Evolutionary conservation across 1,140 invertebrate species (phyloP), one percentile per base, ranked within the genome.

Genomic region (Ptiloglossa arizonensis): DNA sequence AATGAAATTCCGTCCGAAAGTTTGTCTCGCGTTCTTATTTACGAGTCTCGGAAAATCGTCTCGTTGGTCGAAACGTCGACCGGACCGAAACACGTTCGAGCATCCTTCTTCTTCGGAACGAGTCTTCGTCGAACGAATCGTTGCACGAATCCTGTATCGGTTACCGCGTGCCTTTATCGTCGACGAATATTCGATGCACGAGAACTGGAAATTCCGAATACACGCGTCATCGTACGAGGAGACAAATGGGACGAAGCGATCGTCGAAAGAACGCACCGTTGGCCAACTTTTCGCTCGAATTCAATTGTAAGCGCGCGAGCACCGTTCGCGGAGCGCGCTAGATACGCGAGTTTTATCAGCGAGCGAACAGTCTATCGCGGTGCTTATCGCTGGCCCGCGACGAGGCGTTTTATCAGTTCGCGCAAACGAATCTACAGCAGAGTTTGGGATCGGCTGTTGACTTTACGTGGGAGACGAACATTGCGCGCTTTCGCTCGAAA

Each of bases 201-300:
- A 29, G 72, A 64, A 78, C 64, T 76, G 57, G 82, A 84, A 70
- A 84, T 85, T 84, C 82, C 82, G 38, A 41, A 15, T 67, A 60
- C 48, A 64, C 38, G 57, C 29, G 52, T 29, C 56, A 68, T 77
- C 59, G 38, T 38, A 35, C 35, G 56, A 38, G 56, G 59, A 62
- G 74, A 84, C 72, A 83, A 85, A 85, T 62, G 80, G n/a, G n/a
- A 41, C 35, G 48, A 22, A 22, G 29, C n/a, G 29, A 11, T 11
- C 27, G 5, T 15, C 52, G 24, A 59, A 74, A 70, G 71, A 72
- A 76, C 52, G 63, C 41, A 41, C 35, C 24, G 41, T 13, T 19
- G 46, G 19, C 9, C 70, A 74, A 69, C 70, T 82, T 52, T 50
- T 50, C 46, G 29, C 35, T 24, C n/a, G 32, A 13, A 59, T 32